Percentiles rank a stretch among this genome's conserved stretches.
These are phyloP conservation scores for Hirudo medicinalis DNA, from an alignment of 1,140 invertebrate species.

Conservation along the genomic window DNA sequence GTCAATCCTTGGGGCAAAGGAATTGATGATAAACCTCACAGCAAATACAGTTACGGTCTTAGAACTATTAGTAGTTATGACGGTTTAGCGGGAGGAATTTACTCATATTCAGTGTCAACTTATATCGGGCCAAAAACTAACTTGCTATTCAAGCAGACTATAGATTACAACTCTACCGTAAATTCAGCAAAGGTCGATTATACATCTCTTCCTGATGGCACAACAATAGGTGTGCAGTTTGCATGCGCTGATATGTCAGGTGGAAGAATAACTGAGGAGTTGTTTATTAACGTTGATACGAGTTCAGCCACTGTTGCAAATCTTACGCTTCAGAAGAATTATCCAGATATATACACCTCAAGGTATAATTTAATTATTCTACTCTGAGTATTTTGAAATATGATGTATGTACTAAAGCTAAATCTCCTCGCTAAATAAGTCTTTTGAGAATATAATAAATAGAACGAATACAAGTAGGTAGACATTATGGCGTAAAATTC, in stretches of 20 bases:
- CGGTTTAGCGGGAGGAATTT: not conserved
- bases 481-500: no score
- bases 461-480: no score
- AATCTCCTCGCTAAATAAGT: no score
- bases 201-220: not conserved
- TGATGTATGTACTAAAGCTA: no score
- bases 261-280: constrained; percentile 2
- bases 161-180: not conserved
- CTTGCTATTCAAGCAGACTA: not conserved
- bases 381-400: not conserved
- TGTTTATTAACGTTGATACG: constrained; percentile 2
- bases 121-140: not conserved
- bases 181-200: not conserved
- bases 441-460: no score
- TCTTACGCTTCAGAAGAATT: not conserved
- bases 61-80: not conserved
- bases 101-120: not conserved
- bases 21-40: not conserved
- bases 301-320: not conserved
- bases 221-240: not conserved
- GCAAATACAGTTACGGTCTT: not conserved
- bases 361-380: no score
- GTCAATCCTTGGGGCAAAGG: not conserved
- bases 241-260: not conserved
- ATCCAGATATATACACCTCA: not conserved